Base-by-base conservation (phyloP, 2,113 vertebrate species). In the Prietella phreatophila region DNA sequence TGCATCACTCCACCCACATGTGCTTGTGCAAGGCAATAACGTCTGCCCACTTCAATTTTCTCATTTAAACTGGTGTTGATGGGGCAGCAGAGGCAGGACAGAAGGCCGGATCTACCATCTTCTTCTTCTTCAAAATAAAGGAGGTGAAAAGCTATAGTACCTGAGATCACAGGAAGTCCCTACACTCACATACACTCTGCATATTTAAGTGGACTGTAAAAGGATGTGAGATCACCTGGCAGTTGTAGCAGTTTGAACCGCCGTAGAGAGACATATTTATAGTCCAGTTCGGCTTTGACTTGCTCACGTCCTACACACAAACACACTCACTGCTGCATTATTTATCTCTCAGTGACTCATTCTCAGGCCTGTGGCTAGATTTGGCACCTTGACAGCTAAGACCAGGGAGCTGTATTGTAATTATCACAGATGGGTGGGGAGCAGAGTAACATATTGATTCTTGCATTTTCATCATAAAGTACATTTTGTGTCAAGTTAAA, bases 341-440 rank as follows among this genome's bases (percentile, higher is more conserved):
- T 95, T 95, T 93, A 95, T 95, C 92, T 94, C 84, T 93, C 94
- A 94, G 94, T 95, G 94, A 95, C 94, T 95, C 92, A 95, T 95
- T 94, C 94, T 93, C 93, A 58, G 90, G 91, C 93, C 93, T 39
- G 91, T 94, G 92, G 93, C 89, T 92, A 92, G 91, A 93, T 91
- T 92, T 93, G 92, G 93, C 93, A 89, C 85, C 85, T 87, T 92
- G 91, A 92, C 92, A 92, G 42, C 87, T 90, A 90, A 92, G 92
- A 93, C 93, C 91, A 85, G 87, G 91, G 90, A 91, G 90, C 87
- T 78, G 85, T 94, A 93, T 93, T 94, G 89, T 95, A 94, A 95
- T 95, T 95, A 95, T 95, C 93, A 92, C 91, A 94, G 90, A 93
- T 93, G 90, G 90, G 86, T 87, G 75, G 87, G 76, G 94, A 93